Evolutionary conservation across 2,888 invertebrate species (phyloP).

Genomic region (Lasioglossum leucozonium): DNA sequence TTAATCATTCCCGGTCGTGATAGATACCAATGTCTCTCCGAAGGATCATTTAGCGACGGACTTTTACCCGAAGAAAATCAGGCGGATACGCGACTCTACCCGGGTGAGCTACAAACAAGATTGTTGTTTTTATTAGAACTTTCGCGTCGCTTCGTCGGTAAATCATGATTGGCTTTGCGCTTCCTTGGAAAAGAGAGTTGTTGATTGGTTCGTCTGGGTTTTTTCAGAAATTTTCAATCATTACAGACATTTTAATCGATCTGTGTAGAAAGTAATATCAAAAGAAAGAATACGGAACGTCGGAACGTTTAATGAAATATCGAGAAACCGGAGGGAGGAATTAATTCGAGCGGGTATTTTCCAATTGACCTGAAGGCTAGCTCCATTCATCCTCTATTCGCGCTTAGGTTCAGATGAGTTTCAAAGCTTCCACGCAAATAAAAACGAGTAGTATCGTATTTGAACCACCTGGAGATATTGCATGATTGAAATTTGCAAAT

Average conservation of each 20-base stretch:
- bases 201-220: not conserved
- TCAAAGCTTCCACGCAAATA: not conserved
- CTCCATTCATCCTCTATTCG: not conserved
- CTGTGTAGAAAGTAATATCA: not conserved
- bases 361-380: not conserved
- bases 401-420: not conserved
- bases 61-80: not conserved
- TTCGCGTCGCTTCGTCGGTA: not conserved
- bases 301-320: not conserved
- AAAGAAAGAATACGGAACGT: not conserved
- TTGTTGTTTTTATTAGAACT: not conserved
- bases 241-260: not conserved
- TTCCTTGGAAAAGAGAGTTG: slow-evolving; percentile 3
- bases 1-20: not conserved
- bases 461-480: not conserved
- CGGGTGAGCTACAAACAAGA: not conserved
- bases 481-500: not conserved
- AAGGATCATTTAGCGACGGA: not conserved
- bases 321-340: not conserved
- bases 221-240: not conserved
- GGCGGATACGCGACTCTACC: not conserved
- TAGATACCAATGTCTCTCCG: not conserved
- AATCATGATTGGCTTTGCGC: not conserved
- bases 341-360: not conserved
- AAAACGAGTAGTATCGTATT: not conserved